Percentiles rank a stretch among this genome's conserved stretches.
Evolutionary conservation across 1,140 invertebrate genomes (phyloP).

Genomic region (Varroa destructor): DNA sequence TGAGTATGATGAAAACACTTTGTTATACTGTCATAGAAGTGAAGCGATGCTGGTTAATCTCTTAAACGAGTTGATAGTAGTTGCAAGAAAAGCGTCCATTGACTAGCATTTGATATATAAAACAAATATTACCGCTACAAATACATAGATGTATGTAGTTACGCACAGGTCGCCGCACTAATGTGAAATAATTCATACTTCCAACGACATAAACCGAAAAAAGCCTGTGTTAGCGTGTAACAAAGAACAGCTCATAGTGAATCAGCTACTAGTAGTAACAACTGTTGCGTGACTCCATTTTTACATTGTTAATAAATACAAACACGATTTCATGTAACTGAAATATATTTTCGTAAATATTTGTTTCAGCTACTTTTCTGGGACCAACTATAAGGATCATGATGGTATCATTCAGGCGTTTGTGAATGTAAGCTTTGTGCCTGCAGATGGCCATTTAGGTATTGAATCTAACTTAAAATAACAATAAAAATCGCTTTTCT

Average conservation of each 20-base stretch:
- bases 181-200: no score
- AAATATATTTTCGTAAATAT: neutral
- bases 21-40: neutral
- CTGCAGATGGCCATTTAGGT: no score
- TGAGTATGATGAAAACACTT: neutral
- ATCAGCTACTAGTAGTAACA: neutral
- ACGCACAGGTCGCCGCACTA: no score
- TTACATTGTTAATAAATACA: neutral
- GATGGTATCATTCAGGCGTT: slow-evolving; percentile 22
- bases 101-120: no score
- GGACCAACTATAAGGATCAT: slow-evolving; percentile 24
- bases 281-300: neutral
- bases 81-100: neutral
- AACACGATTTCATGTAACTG: neutral
- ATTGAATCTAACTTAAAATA: no score
- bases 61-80: neutral
- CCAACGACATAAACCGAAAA: neutral
- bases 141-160: no score
- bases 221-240: neutral
- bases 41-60: neutral
- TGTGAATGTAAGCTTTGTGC: neutral
- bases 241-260: neutral
- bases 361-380: slow-evolving; percentile 27
- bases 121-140: no score
- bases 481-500: no score